These are phyloP conservation scores for Geopemphigus sp. DNA, from an alignment of 1,140 invertebrate species.

Conservation along the genomic window DNA sequence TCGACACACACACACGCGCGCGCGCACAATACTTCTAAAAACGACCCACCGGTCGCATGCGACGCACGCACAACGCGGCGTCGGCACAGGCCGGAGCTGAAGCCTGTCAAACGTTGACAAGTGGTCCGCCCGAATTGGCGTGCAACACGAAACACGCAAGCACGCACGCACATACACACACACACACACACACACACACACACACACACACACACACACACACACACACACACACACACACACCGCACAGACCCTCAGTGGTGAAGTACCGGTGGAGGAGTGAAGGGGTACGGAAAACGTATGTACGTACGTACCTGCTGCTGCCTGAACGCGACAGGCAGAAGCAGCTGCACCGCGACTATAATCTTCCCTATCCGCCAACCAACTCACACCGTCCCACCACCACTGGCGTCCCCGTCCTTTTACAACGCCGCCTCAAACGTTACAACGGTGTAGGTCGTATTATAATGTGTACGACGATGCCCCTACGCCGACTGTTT, in stretches of 20 bases:
- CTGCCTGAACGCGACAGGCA: conserved; percentile 6
- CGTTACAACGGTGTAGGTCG: too few relatives aligned
- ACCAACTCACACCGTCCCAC: neutral
- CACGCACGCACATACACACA: neutral
- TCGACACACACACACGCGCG: too few relatives aligned
- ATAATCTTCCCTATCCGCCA: conserved; percentile 44
- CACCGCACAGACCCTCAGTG: too few relatives aligned
- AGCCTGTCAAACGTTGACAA: conserved; percentile 48
- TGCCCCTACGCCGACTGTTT: conserved; percentile 4
- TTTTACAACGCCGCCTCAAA: neutral
- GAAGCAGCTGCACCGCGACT: conserved; percentile 16
- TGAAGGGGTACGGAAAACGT: neutral
- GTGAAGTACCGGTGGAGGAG: too few relatives aligned
- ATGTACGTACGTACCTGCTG: conserved; percentile 5
- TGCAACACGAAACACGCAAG: conserved; percentile 35
- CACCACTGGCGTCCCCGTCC: neutral
- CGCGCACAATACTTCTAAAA: neutral
- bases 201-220: too few relatives aligned
- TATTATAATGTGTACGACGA: too few relatives aligned
- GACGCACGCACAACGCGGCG: conserved; percentile 6
- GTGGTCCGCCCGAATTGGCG: conserved; percentile 47
- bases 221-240: too few relatives aligned
- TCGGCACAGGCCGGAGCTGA: too few relatives aligned
- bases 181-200: too few relatives aligned
- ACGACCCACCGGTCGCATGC: neutral